Evolutionary conservation across 2,113 vertebrate species (phyloP), one percentile per base, ranked within the genome.

Genomic region (Marmota monax): DNA sequence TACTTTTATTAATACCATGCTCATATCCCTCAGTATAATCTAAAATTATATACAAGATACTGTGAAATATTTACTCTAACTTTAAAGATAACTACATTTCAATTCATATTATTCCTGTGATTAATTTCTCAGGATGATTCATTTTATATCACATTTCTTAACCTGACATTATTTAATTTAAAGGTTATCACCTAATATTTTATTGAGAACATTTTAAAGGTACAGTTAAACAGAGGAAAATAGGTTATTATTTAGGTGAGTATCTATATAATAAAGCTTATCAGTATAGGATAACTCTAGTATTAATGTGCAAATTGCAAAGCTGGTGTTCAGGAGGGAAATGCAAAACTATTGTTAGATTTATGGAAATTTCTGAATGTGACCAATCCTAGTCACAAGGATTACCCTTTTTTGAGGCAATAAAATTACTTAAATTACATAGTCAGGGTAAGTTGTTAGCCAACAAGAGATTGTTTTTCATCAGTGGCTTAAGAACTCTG

Each of bases 391-490:
- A 79, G 23, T 97, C 56, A 73, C 17, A 88, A 94, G 23, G 32
- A 96, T 80, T 86, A 17, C 34, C 3, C 86, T 94, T 94, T 96
- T 37, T 83, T 42, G 70, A 56, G 58, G n/a, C 78, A 92, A 53
- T 73, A 70, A 92, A 61, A 56, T 92, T 73, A 58, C 67, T 94
- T 94, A 92, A 95, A 89, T 97, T 92, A 85, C 20, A 96, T 20
- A 88, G 34, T 79, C 84, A 87, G 29, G 3, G 9, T 92, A 37
- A 32, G 67, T 87, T 90, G 96, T 92, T 97, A 97, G 22, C 72
- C 69, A 94, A 18, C 25, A 95, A 29, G 6, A n/a, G 16, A 25
- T 58, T 92, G 74, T 76, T 96, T 96, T 88, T 63, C 34, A 27
- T 73, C 48, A 84, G 82, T 76, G 67, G 2, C 39, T 96, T 89